Evolutionary conservation across 2,113 vertebrate species (phyloP), one percentile per base, ranked within the genome.

Genomic region (Rhinogobius similis): DNA sequence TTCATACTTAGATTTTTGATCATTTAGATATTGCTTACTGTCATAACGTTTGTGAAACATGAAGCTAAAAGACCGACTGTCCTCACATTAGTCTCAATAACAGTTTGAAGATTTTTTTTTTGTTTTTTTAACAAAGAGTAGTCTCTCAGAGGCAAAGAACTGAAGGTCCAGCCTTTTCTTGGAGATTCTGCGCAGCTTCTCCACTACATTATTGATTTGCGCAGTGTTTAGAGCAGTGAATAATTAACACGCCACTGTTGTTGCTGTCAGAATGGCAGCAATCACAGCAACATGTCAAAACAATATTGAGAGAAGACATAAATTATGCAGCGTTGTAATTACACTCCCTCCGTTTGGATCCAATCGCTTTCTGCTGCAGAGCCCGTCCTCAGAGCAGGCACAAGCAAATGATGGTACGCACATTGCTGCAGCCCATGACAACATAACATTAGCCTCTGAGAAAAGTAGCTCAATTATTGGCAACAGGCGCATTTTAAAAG

Each of bases 161-260:
- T 38, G 6, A 21, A 39, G 63, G 10, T 76, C 38, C 32, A 18
- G 44, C 27, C 2, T 32, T 62, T 48, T 71, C 62, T 84, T 62
- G 67, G 68, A 39, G 70, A 77, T 77, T 79, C 52, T 72, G 69
- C 69, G 86, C 74, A 65, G 78, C 65, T 82, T 74, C 76, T 68
- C 68, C 82, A 9, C 72, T 90, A 76, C 88, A 89, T 89, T 88
- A 89, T 90, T 89, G 76, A 90, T 88, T 81, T 77, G 66, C 77
- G 73, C 61, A 48, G 70, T 76, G 75, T 86, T 88, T 86, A 76
- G 72, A 81, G 62, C 70, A 8, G 72, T 90, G 76, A 92, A 90
- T 91, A 89, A 84, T 90, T 89, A 77, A 92, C 76, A 82, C 44
- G 72, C 73, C 83, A 32, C 63, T 81, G 76, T 82, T 83, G 70